Evolutionary conservation across 2,888 invertebrate species (phyloP).

Genomic region (Hipparchia sbordonii): DNA sequence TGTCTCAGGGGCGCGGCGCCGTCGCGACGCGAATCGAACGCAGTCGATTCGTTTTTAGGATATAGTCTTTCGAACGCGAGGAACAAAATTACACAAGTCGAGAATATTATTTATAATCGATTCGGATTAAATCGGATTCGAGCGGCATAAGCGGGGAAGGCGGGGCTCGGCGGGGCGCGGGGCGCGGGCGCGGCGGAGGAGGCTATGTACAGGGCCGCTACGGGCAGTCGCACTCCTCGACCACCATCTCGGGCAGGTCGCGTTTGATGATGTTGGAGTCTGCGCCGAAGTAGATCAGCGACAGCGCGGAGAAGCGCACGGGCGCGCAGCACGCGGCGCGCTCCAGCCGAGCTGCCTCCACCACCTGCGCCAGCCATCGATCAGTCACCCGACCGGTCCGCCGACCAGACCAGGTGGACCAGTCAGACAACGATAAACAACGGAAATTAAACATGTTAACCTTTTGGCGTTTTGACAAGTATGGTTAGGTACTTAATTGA

Average conservation of each 20-base stretch:
- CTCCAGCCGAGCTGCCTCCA: slow-evolving; percentile 94
- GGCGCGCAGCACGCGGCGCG: slow-evolving; percentile 97
- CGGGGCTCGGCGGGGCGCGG: slow-evolving; percentile 49
- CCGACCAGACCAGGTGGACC: not conserved
- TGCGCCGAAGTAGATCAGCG: slow-evolving; percentile 95
- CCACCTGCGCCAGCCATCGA: slow-evolving; percentile 87
- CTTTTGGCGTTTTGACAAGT: slow-evolving; percentile 16
- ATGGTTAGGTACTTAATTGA: slow-evolving; percentile 3
- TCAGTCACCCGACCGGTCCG: not conserved
- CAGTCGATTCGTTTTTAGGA: slow-evolving; percentile 69
- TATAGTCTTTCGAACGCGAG: slow-evolving; percentile 83
- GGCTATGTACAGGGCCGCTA: slow-evolving; percentile 79
- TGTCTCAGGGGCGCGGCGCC: slow-evolving; percentile 45
- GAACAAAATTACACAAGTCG: slow-evolving; percentile 83
- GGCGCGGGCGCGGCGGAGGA: slow-evolving; percentile 44
- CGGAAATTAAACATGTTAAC: slow-evolving; percentile 6
- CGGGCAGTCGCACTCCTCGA: slow-evolving; percentile 97
- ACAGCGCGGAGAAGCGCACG: slow-evolving; percentile 95
- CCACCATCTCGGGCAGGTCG: slow-evolving; percentile 97
- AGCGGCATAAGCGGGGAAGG: slow-evolving; percentile 70
- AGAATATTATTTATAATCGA: slow-evolving; percentile 81
- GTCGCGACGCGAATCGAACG: slow-evolving; percentile 49
- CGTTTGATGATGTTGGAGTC: slow-evolving; percentile 96
- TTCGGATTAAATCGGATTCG: slow-evolving; percentile 78
- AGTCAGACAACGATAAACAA: not conserved